Base-by-base conservation (phyloP, 2,888 invertebrate species). In the Cordilura impudica region DNA sequence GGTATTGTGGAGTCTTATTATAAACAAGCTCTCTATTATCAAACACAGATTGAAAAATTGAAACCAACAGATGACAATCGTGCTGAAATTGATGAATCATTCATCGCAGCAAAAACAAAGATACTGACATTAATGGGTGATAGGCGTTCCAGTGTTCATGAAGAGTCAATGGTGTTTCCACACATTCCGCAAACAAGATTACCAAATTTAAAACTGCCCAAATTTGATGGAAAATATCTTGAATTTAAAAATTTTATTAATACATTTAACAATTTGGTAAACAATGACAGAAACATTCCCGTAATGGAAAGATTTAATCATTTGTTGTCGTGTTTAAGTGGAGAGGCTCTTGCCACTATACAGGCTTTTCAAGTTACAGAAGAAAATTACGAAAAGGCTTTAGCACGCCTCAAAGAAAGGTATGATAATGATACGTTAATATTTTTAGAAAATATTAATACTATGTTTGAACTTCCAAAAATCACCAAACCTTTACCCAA, bases 211-310 rank as follows among this genome's bases (percentile, higher is more conserved):
- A 4, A 29, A 12, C 47, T 76, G 14, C 63, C 70, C n/a, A 63
- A 29, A 16, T 70, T 76, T n/a, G 67, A 77, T 66, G 67, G 72
- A 3, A 67, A 67, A 53, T 72, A 72, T 31, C 19, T 65, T 4
- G 72, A 66, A 16, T 72, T 60, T 35, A 78, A 67, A 47, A 78
- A 71, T 51, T 72, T 78, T 21, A 78, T 69, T 6, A 49, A 18
- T 10, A 47, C 54, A 1, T 65, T 65, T 14, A 74, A 54, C n/a
- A 60, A 78, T 29, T 21, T 78, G 10, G 35, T 56, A 12, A 78
- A 61, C 21, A 35, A 31, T 10, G 54, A 31, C 14, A 16, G 14
- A 12, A 16, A 35, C 16, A 16, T 54, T 18, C 26, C 31, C 1
- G 4, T 4, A 5, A 54, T 54, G 31, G 26, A 54, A 10, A 29